Evolutionary conservation across 1,140 invertebrate species (phyloP), one percentile per base, ranked within the genome.

Genomic region (Meloidogyne floridensis): DNA sequence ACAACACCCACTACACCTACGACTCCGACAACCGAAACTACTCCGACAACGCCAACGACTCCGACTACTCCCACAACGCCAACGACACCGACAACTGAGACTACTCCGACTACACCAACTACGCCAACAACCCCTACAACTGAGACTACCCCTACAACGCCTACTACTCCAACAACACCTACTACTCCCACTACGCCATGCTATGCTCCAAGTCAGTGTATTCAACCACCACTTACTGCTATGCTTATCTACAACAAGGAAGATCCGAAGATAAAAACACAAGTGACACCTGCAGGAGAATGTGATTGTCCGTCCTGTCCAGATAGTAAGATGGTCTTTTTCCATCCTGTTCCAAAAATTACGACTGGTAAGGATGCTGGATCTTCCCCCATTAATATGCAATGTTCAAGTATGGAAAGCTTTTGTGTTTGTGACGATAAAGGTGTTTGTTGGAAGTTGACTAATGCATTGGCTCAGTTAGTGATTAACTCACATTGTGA

Each of bases 401-500:
- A 74, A 54, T 74, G 72, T 7, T 47, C 72, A 15, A 18, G 13
- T 18, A 74, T 74, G 72, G 72, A 74, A 54, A 54, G 20, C 72
- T 74, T 32, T 18, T 74, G 72, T 18, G 13, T 74, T 5, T 74
- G 72, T 54, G 72, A 74, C 18, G 72, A 74, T n/a, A 7, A 4
- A 4, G 72, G 20, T 18, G 43, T 51, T 47, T 74, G 72, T 54
- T 74, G 72, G 72, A 47, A 54, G 13, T 10, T 74, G 72, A 54
- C 43, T n/a, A 74, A 4, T 54, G 72, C 72, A 6, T 54, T 15
- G 15, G 72, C 72, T 54, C 72, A 74, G 7, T n/a, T 74, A 11
- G 72, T 74, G 15, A 74, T 74, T 54, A 74, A 74, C n/a, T 74
- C 72, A 15, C 53, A 74, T 54, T 74, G 72, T 54, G 72, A 74